A percentile compares a stretch with the other conserved stretches of the same genome.
Conservation (phyloP, 2,888 invertebrate genomes). For the Lycia hirtaria region DNA sequence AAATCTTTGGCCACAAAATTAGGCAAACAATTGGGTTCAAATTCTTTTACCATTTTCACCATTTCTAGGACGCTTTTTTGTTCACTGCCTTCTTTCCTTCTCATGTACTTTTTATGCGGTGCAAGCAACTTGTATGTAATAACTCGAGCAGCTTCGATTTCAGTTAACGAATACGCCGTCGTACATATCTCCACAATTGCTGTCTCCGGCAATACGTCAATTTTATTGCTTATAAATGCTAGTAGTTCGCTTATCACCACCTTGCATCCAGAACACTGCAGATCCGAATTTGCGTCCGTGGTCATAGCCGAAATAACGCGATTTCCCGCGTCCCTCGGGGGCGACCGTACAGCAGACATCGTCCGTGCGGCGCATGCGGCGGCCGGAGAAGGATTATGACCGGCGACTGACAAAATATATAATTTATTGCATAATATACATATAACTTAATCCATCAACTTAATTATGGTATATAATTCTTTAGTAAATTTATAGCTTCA, state of each 20-base stretch:
- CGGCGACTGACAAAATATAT: no score
- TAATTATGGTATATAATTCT: no score
- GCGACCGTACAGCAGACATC: not conserved
- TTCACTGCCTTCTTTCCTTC: not conserved
- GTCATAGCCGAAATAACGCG: not conserved
- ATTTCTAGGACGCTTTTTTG: conserved; percentile 8
- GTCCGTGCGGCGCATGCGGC: not conserved
- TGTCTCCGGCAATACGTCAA: not conserved
- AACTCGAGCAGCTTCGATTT: not conserved
- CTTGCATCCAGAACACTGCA: no score
- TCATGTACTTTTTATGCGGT: not conserved
- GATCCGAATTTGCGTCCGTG: not conserved
- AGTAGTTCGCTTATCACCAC: not conserved
- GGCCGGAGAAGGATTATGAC: not conserved
- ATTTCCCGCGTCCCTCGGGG: not conserved
- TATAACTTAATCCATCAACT: no score
- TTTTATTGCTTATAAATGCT: not conserved
- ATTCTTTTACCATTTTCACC: not conserved
- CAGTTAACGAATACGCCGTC: not conserved
- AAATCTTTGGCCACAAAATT: not conserved
- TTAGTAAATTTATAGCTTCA: no score
- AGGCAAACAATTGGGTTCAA: not conserved
- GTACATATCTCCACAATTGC: not conserved
- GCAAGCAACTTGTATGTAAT: not conserved
- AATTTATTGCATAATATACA: no score